Base-by-base conservation (phyloP, 2,888 invertebrate genomes). In the Stenolophus ochropezus region DNA sequence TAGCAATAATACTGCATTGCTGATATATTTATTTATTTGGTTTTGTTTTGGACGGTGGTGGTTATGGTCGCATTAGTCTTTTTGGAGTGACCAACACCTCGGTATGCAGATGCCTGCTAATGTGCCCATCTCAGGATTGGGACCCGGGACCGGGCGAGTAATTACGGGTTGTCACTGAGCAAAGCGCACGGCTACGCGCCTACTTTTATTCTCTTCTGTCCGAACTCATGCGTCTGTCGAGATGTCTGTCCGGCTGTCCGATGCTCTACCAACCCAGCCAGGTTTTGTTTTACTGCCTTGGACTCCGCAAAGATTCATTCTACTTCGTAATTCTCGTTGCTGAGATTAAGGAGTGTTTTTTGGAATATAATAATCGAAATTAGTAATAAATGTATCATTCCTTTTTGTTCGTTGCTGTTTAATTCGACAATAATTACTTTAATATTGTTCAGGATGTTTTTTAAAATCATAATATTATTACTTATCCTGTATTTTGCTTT, bases 91-190 rank as follows among this genome's bases (percentile, higher is more conserved):
- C 33, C 33, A 16, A 16, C 33, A 33, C 18, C 18, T 21, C 20
- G 58, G 53, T 79, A 79, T 79, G 69, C 78, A 78, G 78, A 79
- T 79, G 79, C 53, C 21, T 47, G 42, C 58, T 42, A 61, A 51
- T 51, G 51, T 23, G 65, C 65, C 18, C 8, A 11, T n/a, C 27
- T 18, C 65, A 27, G 65, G 27, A 69, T 33, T 20, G 25, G 77
- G 77, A 61, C 58, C 42, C 58, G 61, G 65, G 23, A 49, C 51
- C 79, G 14, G 25, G 69, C 79, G 14, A 42, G 69, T 88, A 88
- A 88, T 88, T 88, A 86, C 87, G 82, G 87, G 87, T 87, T 88
- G 88, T 88, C 88, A 88, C 87, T 86, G 86, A 85, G 85, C 86
- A 86, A 87, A 85, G 86, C 85, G 86, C 85, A 69, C 25, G 51